These are phyloP conservation scores for Sminthopsis crassicaudata DNA, from an alignment of 2,113 vertebrate species.

Conservation along the genomic window DNA sequence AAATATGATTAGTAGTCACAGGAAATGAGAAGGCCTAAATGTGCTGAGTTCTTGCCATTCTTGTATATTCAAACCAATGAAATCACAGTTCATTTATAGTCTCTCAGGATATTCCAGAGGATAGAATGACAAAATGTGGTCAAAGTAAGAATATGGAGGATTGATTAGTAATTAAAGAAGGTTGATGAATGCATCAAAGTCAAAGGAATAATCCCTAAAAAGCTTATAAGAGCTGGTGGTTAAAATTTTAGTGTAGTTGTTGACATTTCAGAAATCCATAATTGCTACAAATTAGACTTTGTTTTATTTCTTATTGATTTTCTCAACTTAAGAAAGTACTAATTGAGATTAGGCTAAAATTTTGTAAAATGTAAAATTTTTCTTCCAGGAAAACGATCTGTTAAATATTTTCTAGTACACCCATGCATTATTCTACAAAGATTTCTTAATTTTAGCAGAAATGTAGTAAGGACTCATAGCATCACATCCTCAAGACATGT, in stretches of 20 bases:
- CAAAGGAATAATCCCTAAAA: no score
- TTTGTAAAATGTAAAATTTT: background rate
- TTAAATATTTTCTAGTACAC: background rate
- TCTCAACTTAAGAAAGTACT: no score
- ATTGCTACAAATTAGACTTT: no score
- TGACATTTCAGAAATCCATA: no score
- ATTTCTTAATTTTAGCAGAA: background rate
- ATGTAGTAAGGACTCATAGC: background rate
- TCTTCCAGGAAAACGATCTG: no score
- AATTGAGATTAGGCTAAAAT: background rate
- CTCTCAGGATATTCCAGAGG: background rate
- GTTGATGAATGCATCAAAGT: no score
- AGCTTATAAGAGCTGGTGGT: no score
- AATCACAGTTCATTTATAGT: background rate
- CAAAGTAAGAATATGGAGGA: no score
- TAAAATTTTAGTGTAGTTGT: no score
- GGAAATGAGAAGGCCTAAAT: background rate
- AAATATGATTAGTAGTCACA: background rate
- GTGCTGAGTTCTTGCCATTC: background rate
- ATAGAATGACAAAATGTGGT: background rate
- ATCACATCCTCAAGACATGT: background rate
- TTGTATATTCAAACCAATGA: background rate
- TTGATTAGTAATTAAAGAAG: no score
- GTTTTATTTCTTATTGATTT: no score
- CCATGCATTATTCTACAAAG: background rate